Base-by-base conservation (phyloP, 2,797 vertebrate genomes). In the Fratercula arctica region DNA sequence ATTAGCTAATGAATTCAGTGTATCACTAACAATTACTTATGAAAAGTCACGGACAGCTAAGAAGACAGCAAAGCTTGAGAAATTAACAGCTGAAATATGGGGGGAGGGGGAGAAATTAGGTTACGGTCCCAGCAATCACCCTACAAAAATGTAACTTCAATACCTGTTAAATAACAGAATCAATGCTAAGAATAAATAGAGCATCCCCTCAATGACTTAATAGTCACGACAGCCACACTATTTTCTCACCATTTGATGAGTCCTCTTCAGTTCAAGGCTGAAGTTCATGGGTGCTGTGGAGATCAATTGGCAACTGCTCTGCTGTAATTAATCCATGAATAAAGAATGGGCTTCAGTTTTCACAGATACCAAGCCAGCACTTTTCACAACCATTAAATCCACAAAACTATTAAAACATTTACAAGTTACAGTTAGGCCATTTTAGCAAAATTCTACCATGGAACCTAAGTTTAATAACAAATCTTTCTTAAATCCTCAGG, bases 271-370 rank as follows among this genome's bases (percentile, higher is more conserved):
- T 81, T 87, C 89, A 81, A 80, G 64, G 57, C 26, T 89, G 92
- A 95, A 91, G 92, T 59, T 92, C 75, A 78, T 63, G 73, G 75
- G 46, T 94, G 51, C 46, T 94, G 57, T 63, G 28, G 54, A 78
- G 88, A 93, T 75, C 90, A 72, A 57, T 86, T 87, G 85, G 78
- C 72, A 92, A 92, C 78, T 87, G 86, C 37, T 83, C 66, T 80
- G 70, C 94, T 97, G 89, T 66, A 94, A 96, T 90, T 84, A 87
- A 93, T 77, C 56, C 73, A 87, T 39, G 18, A 94, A 96, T 78
- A 95, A 95, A 96, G 53, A 96, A 72, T 8, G 15, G 28, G 28
- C 61, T 96, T 95, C 57, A 95, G 72, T 94, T 96, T 95, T 85
- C 84, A 93, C 31, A 85, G 60, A 68, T 33, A 92, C 6, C 50